Conservation (phyloP, 2,888 invertebrate genomes). For the Criorhina ranunculi region DNA sequence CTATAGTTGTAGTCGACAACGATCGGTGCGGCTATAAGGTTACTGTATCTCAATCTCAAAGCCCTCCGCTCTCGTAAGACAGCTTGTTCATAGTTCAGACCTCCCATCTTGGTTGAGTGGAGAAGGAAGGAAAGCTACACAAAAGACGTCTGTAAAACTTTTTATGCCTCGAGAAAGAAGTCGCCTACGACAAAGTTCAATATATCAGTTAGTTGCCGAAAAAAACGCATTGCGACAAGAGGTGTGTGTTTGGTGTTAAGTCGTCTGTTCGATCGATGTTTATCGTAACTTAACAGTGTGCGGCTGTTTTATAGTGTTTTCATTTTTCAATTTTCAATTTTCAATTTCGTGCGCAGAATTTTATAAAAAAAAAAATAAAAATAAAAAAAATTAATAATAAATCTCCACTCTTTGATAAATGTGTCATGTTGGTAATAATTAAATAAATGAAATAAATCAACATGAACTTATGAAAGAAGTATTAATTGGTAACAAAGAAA, state of each 20-base stretch:
- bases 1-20: constrained; percentile 20
- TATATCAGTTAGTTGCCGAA: constrained; percentile 67
- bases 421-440: constrained; percentile 52
- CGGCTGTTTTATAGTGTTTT: constrained; percentile 16
- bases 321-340: constrained; percentile 14
- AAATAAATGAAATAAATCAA: constrained; percentile 63
- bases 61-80: constrained; percentile 31
- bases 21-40: constrained; percentile 30
- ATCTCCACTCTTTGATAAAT: constrained; percentile 19
- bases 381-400: no score
- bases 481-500: constrained; percentile 42
- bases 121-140: constrained; percentile 38
- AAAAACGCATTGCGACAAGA: constrained; percentile 71
- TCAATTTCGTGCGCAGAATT: constrained; percentile 59
- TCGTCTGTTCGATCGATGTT: constrained; percentile 22
- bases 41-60: constrained; percentile 29
- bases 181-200: constrained; percentile 55
- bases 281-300: constrained; percentile 2
- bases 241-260: constrained; percentile 53
- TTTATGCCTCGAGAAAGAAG: constrained; percentile 51
- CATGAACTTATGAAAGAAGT: constrained; percentile 60
- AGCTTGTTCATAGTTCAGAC: constrained; percentile 7
- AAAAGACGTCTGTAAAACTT: constrained; percentile 35
- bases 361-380: constrained; percentile 29
- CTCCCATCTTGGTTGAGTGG: constrained; percentile 10